Evolutionary conservation across 1,140 invertebrate genomes (phyloP), one percentile per base, ranked within the genome.

Genomic region (Octopus sinensis): DNA sequence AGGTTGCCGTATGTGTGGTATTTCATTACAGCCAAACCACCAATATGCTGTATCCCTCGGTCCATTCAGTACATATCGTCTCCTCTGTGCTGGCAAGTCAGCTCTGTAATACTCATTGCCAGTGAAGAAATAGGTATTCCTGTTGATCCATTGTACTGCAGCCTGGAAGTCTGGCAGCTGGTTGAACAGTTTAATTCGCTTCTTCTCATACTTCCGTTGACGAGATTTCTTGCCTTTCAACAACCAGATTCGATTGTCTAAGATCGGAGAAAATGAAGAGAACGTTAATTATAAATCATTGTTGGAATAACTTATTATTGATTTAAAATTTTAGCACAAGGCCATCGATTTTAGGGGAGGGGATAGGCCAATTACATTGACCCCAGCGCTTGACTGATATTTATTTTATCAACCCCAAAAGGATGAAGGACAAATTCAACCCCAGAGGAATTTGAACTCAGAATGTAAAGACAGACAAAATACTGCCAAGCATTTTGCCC

Each of bases 91-190:
- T 9, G 76, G 76, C 43, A 77, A 77, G 6, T 51, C 17, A 43
- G 52, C 43, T 9, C 76, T n/a, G 30, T 77, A 77, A 17, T 77
- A 77, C 23, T 77, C 43, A 9, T 51, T 77, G 5, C 76, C 76
- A 43, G 43, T 23, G 4, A 77, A 77, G 52, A 77, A 77, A 43
- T 77, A 77, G 4, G 76, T 77, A 51, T 77, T 51, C 6, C 76
- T n/a, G 52, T 77, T 77, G 76, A 77, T 77, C 76, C 76, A 77
- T 51, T 77, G 76, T 13, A 77, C 30, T 5, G 76, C 76, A 23
- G 76, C 76, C 7, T 77, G 43, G 76, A 77, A 52, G 43, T 77
- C 43, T 51, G 76, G 76, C 4, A 77, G 23, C 52, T 77, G 76
- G 52, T 53, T 51, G 4, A 77, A 77, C 4, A 77, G 7, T 17